Evolutionary conservation across 2,888 invertebrate genomes (phyloP).

Genomic region (Baronia brevicornis): DNA sequence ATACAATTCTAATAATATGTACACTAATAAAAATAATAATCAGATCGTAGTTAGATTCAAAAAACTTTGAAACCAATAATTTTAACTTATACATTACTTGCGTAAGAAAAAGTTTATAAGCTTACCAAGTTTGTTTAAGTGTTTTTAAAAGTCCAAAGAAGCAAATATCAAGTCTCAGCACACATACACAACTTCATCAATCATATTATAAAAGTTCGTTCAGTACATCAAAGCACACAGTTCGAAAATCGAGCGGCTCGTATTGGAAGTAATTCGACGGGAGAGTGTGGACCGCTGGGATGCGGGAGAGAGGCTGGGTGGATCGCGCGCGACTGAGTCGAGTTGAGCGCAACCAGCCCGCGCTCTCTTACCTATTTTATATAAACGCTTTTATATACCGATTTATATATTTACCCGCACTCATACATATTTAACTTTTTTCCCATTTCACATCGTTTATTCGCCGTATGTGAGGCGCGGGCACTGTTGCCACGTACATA

Average conservation of each 20-base stretch:
- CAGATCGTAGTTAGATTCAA: too few species aligned
- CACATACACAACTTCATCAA: constrained; percentile 14
- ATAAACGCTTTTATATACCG: constrained; percentile 69
- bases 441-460: constrained; percentile 74
- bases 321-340: constrained; percentile 58
- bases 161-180: constrained; percentile 5
- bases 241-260: constrained; percentile 10
- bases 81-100: too few species aligned
- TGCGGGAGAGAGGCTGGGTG: constrained; percentile 32
- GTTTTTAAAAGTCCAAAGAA: constrained; percentile 9
- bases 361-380: constrained; percentile 61
- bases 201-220: constrained; percentile 4
- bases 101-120: too few species aligned
- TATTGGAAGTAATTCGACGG: constrained; percentile 11
- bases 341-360: constrained; percentile 39
- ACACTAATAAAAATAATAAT: too few species aligned
- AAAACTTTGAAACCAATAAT: too few species aligned
- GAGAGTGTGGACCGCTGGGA: constrained; percentile 19
- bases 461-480: constrained; percentile 59
- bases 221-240: constrained; percentile 10
- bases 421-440: constrained; percentile 76
- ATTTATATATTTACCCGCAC: constrained; percentile 75
- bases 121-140: constrained; percentile 12
- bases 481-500: constrained; percentile 32
- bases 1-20: too few species aligned